These are phyloP conservation scores for Periphyllus acericola DNA, from an alignment of 2,888 invertebrate species.

Conservation along the genomic window DNA sequence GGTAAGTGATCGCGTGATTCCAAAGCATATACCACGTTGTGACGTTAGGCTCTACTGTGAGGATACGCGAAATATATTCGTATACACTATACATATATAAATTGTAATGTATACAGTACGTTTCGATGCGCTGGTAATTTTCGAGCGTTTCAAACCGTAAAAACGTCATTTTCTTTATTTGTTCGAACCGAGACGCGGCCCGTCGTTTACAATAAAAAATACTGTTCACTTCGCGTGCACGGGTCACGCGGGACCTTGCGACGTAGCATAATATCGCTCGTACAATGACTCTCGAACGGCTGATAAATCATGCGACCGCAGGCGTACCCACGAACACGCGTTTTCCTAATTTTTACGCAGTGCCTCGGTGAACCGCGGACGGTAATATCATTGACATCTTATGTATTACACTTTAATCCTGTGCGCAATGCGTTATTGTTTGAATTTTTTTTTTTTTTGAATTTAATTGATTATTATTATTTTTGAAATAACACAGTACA, in stretches of 20 bases:
- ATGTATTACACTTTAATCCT: too few species aligned
- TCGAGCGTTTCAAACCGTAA: neutral
- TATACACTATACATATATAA: too few species aligned
- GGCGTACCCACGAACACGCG: neutral
- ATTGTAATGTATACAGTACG: too few species aligned
- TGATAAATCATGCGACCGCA: neutral
- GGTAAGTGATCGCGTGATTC: neutral
- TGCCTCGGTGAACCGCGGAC: too few species aligned
- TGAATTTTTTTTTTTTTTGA: too few species aligned
- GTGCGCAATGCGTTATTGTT: too few species aligned
- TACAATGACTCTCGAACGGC: slow-evolving; percentile 15
- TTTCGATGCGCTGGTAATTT: neutral
- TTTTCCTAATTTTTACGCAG: too few species aligned
- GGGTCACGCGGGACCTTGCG: neutral
- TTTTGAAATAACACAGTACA: too few species aligned
- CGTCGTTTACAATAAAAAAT: neutral
- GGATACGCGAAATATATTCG: too few species aligned
- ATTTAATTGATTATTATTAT: too few species aligned
- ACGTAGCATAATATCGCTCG: neutral
- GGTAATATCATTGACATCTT: too few species aligned
- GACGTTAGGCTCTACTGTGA: too few species aligned
- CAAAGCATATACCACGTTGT: neutral
- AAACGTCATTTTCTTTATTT: neutral
- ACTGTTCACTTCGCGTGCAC: neutral
- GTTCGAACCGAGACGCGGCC: neutral